These are phyloP conservation scores for Ectropis grisescens DNA, from an alignment of 1,140 invertebrate genomes.

Conservation along the genomic window DNA sequence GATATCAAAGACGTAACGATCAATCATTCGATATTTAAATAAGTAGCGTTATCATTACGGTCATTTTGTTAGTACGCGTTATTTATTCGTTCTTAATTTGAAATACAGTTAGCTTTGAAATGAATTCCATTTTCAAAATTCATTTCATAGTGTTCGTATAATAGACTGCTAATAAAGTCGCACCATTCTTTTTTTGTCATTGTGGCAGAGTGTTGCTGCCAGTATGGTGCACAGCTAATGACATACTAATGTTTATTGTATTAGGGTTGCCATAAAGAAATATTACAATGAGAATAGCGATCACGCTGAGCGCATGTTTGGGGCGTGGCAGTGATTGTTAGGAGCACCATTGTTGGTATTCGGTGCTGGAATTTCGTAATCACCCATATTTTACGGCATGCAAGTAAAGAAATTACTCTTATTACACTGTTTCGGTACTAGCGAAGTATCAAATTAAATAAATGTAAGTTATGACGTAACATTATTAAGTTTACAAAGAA, in stretches of 20 bases:
- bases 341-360: conserved; percentile 47
- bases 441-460: too few relatives aligned
- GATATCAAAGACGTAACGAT: conserved; percentile 52
- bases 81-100: conserved; percentile 2
- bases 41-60: conserved; percentile 21
- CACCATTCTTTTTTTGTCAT: too few relatives aligned
- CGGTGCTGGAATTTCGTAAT: conserved; percentile 49
- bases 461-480: too few relatives aligned
- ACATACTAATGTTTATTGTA: conserved; percentile 64
- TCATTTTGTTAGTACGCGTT: too few relatives aligned
- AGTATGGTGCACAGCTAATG: conserved; percentile 55
- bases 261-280: conserved; percentile 54
- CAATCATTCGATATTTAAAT: conserved; percentile 58
- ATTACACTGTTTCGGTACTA: too few relatives aligned
- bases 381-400: conserved; percentile 41
- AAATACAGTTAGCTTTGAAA: conserved; percentile 1
- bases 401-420: too few relatives aligned
- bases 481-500: too few relatives aligned
- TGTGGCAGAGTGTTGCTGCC: too few relatives aligned
- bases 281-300: conserved; percentile 56
- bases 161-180: too few relatives aligned
- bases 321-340: conserved; percentile 53
- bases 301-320: conserved; percentile 62
- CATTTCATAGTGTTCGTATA: too few relatives aligned
- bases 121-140: too few relatives aligned